Evolutionary conservation across 2,113 vertebrate species (phyloP).

Genomic region (Gavia stellata): DNA sequence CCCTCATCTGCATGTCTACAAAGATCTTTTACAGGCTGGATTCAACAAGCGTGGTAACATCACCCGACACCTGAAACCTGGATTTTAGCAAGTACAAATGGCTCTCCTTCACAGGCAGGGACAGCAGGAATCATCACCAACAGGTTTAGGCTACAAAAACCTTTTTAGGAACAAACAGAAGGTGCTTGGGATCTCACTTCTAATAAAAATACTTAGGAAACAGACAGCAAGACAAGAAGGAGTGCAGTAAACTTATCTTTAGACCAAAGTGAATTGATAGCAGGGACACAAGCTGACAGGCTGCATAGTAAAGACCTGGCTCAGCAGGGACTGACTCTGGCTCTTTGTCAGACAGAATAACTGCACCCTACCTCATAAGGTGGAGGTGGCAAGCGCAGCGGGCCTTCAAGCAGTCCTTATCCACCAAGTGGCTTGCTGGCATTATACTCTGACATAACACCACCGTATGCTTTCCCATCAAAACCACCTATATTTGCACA

Average conservation of each 20-base stretch:
- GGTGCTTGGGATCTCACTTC: not conserved
- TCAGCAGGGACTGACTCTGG: not conserved
- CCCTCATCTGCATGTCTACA: not conserved
- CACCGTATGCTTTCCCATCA: not conserved
- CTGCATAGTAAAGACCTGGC: not conserved
- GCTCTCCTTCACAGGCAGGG: not conserved
- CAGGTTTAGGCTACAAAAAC: not conserved
- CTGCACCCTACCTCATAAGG: fast-evolving
- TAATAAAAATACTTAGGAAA: not conserved
- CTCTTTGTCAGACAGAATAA: not conserved
- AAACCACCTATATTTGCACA: not conserved
- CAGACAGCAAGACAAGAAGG: not conserved
- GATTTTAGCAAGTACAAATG: not conserved
- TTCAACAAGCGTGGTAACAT: fast-evolving
- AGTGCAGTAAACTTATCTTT: not conserved
- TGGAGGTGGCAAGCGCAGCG: not conserved
- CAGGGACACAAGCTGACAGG: not conserved
- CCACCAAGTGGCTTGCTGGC: not conserved
- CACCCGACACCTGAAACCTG: not conserved
- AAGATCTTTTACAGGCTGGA: not conserved
- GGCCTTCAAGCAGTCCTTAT: not conserved
- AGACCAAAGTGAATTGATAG: not conserved
- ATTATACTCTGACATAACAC: not conserved
- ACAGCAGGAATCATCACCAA: not conserved
- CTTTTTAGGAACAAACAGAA: not conserved